Conservation (phyloP, 2,888 invertebrate genomes). For the Pseudeuparius sepicola region DNA sequence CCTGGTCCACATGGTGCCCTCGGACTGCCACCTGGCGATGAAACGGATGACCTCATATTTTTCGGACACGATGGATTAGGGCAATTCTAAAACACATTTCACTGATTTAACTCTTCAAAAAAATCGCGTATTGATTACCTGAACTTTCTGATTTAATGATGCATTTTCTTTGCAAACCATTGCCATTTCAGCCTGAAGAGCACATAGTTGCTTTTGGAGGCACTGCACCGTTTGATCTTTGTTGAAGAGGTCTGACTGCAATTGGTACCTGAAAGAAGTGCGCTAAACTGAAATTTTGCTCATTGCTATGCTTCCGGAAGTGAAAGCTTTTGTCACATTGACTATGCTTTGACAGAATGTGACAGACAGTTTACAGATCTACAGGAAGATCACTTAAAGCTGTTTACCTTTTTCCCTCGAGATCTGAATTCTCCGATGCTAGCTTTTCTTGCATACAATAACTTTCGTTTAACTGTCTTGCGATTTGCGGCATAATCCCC, state of each 20-base stretch:
- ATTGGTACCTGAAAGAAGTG: conserved; percentile 43
- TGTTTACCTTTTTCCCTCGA: conserved; percentile 54
- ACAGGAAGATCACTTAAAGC: too few species aligned
- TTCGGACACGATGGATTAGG: conserved; percentile 19
- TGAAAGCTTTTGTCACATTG: too few species aligned
- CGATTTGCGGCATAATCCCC: too few species aligned
- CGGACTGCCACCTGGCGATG: conserved; percentile 15
- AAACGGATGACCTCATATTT: conserved; percentile 16
- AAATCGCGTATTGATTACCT: too few species aligned
- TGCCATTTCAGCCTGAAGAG: conserved; percentile 53
- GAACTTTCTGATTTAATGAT: conserved; percentile 45
- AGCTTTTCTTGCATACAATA: conserved; percentile 59
- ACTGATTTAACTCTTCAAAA: too few species aligned
- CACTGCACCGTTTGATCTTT: conserved; percentile 54
- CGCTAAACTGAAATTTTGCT: too few species aligned
- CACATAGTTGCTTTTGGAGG: conserved; percentile 50
- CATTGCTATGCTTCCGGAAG: too few species aligned
- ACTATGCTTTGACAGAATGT: too few species aligned
- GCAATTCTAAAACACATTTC: conserved; percentile 11
- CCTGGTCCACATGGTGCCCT: conserved; percentile 33
- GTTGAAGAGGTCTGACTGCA: conserved; percentile 53
- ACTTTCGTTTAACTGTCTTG: conserved; percentile 52
- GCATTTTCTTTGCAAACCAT: conserved; percentile 52
- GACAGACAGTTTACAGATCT: too few species aligned
- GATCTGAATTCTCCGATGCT: conserved; percentile 54